These are phyloP conservation scores for Taenaris catops DNA, from an alignment of 2,888 invertebrate genomes.

Conservation along the genomic window DNA sequence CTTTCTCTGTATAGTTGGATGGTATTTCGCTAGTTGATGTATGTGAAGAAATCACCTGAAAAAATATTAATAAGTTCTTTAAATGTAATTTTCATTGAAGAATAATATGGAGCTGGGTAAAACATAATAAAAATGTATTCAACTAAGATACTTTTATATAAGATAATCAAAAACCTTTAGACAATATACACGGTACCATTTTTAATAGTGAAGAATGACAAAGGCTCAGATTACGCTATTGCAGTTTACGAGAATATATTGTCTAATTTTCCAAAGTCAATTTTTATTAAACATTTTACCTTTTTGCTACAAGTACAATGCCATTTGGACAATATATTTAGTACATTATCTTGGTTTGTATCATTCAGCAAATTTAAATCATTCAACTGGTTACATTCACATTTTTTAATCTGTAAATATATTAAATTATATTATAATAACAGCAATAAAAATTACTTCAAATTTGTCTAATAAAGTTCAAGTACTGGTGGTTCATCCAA, in stretches of 20 bases:
- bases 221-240: too few relatives aligned
- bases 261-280: too few relatives aligned
- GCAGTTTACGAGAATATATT: too few relatives aligned
- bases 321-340: constrained; percentile 66
- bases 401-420: constrained; percentile 63
- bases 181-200: too few relatives aligned
- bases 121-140: too few relatives aligned
- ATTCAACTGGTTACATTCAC: constrained; percentile 63
- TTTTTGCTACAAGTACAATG: constrained; percentile 65
- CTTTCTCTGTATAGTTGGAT: constrained; percentile 37
- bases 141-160: too few relatives aligned
- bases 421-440: neutral
- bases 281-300: constrained; percentile 30
- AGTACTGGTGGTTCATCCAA: constrained; percentile 56
- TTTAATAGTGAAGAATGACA: too few relatives aligned
- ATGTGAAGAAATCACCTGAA: constrained; percentile 52
- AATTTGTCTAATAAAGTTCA: neutral
- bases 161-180: too few relatives aligned
- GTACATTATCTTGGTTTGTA: constrained; percentile 57
- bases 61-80: neutral
- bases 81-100: neutral
- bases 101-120: neutral
- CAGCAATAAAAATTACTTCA: neutral
- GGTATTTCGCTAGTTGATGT: constrained; percentile 61
- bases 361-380: constrained; percentile 60